phyloP scores from a whole-genome alignment of 2,797 vertebrate genomes.

The Pitangus sulphuratus region DNA sequence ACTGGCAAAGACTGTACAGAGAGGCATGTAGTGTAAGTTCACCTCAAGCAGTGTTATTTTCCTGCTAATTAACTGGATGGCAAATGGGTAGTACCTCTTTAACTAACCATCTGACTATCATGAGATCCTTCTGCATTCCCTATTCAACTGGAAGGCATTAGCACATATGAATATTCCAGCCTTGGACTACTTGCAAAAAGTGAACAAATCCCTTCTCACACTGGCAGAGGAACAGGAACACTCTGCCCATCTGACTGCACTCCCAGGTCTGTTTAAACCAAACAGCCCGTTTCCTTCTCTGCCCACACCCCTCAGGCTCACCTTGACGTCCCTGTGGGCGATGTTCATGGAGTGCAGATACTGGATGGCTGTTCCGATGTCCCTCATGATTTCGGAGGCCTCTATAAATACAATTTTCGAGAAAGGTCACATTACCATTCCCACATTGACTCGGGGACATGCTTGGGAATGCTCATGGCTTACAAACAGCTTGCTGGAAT shows the following conservation, averaged over 20 bases:
- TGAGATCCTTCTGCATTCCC: background rate
- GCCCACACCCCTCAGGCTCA: conserved; percentile 55
- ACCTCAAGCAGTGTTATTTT: background rate
- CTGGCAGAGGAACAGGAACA: background rate
- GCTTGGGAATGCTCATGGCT: conserved; percentile 42
- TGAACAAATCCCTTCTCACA: background rate
- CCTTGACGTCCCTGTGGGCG: conserved; percentile 97
- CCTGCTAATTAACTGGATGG: background rate
- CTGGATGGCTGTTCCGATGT: conserved; percentile 93
- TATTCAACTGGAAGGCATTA: background rate
- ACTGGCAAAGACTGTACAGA: background rate
- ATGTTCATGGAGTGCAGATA: conserved; percentile 92
- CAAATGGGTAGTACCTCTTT: background rate
- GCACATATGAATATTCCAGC: background rate
- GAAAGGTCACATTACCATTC: conserved; percentile 73
- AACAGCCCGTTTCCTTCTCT: background rate
- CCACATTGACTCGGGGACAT: conserved; percentile 18
- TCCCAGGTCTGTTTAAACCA: background rate
- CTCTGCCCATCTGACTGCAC: background rate
- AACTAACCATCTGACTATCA: conserved; percentile 7
- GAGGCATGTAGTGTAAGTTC: background rate
- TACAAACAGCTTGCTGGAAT: conserved; percentile 56
- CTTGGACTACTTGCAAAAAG: background rate
- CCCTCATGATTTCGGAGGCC: conserved; percentile 93
- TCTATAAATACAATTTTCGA: conserved; percentile 79